Evolutionary conservation across 1,140 invertebrate genomes (phyloP).

Genomic region (Drosophila nebulosa): DNA sequence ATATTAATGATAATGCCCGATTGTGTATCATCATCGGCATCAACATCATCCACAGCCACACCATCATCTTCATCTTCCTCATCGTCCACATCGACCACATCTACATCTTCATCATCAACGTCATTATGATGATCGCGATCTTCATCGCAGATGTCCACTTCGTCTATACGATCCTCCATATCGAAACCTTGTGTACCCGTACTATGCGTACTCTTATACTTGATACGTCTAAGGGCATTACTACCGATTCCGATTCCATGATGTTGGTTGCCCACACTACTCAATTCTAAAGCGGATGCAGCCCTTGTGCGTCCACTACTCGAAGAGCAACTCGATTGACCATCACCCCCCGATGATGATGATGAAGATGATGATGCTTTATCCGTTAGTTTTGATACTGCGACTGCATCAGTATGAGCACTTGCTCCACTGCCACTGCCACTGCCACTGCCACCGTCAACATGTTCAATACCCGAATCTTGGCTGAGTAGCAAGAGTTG

Average conservation of each 20-base stretch:
- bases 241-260: constrained; percentile 9
- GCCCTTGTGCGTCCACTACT: constrained; percentile 42
- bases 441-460: constrained; percentile 8
- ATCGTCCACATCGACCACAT: constrained; percentile 5
- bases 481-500: constrained; percentile 66
- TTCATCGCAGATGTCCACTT: constrained; percentile 67
- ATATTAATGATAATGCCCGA: constrained; percentile 63
- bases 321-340: constrained; percentile 45
- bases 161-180: constrained; percentile 78
- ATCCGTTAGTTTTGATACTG: background rate
- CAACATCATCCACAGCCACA: constrained; percentile 56
- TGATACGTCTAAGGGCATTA: constrained; percentile 58
- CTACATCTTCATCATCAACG: constrained; percentile 26
- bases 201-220: constrained; percentile 72
- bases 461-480: constrained; percentile 76
- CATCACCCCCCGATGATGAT: background rate
- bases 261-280: constrained; percentile 18
- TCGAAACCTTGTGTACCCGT: constrained; percentile 68
- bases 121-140: constrained; percentile 40
- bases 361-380: background rate
- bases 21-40: constrained; percentile 43
- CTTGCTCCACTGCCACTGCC: constrained; percentile 27
- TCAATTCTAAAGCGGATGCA: constrained; percentile 60
- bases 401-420: no score
- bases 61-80: constrained; percentile 40